These are phyloP conservation scores for Globodera ellingtonae DNA, from an alignment of 1,140 invertebrate species.

Conservation along the genomic window DNA sequence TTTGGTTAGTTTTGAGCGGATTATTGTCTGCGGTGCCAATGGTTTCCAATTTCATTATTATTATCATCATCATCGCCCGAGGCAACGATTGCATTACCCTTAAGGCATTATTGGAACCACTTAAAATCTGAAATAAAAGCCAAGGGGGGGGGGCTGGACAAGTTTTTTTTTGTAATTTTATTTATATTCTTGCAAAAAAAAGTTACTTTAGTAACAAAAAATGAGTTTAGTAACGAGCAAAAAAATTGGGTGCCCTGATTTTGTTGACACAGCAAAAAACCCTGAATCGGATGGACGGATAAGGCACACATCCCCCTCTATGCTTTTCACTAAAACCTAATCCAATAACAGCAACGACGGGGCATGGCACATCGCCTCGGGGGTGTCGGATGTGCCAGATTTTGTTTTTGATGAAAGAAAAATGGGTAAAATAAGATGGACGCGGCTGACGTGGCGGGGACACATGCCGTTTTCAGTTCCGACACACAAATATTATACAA, in stretches of 20 bases:
- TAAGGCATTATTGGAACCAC: too few relatives aligned
- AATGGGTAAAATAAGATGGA: neutral
- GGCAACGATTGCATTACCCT: neutral
- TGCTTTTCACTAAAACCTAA: neutral
- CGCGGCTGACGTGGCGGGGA: neutral
- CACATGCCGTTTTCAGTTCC: neutral
- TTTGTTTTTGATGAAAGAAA: neutral
- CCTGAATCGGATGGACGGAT: neutral
- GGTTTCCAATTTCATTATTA: neutral
- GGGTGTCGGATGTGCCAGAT: neutral
- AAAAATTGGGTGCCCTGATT: neutral
- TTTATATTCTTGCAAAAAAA: too few relatives aligned
- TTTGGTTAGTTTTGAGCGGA: neutral
- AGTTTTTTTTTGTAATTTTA: too few relatives aligned
- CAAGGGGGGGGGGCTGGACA: too few relatives aligned
- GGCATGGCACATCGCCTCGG: neutral
- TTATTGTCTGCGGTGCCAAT: neutral
- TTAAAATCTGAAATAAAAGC: too few relatives aligned
- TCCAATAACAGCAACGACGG: neutral
- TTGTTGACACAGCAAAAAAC: neutral
- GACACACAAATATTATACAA: neutral
- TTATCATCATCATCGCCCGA: neutral
- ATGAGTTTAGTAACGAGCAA: neutral
- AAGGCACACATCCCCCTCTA: neutral
- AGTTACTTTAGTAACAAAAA: too few relatives aligned